Evolutionary conservation across 2,113 vertebrate genomes (phyloP).

Genomic region (Notarius lentiginosus): DNA sequence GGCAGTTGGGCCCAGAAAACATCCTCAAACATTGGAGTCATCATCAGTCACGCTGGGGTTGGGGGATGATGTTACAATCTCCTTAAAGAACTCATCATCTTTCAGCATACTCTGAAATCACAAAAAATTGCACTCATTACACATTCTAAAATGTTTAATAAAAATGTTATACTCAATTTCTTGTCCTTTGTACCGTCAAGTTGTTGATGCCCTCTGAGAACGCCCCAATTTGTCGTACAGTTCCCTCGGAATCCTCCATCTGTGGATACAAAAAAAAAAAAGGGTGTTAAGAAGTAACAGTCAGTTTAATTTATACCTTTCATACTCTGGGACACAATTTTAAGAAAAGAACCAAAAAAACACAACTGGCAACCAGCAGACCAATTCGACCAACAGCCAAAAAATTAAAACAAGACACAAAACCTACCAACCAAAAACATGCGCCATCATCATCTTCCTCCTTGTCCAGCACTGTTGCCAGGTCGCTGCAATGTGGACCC

Average conservation of each 20-base stretch:
- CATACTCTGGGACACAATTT: background rate
- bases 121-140: constrained; percentile 6
- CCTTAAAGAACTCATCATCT: constrained; percentile 94
- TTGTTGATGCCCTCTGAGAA: constrained; percentile 99
- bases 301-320: background rate
- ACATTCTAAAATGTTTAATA: background rate
- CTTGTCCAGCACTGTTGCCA: too few relatives aligned
- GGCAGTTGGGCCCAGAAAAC: constrained; percentile 27
- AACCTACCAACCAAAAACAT: background rate
- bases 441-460: too few relatives aligned
- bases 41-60: constrained; percentile 89
- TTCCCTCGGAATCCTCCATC: constrained; percentile 99
- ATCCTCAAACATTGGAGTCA: constrained; percentile 84
- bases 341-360: background rate
- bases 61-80: constrained; percentile 80
- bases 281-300: too few relatives aligned
- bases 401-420: background rate
- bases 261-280: constrained; percentile 55
- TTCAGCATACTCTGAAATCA: constrained; percentile 91
- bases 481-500: too few relatives aligned
- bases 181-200: constrained; percentile 81
- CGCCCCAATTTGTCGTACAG: constrained; percentile 93
- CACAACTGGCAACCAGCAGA: background rate
- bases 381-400: background rate
- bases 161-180: background rate